Base-by-base conservation (phyloP, 35 echinoderm and acorn worm genomes). In the Ophiothrix spiculata region DNA sequence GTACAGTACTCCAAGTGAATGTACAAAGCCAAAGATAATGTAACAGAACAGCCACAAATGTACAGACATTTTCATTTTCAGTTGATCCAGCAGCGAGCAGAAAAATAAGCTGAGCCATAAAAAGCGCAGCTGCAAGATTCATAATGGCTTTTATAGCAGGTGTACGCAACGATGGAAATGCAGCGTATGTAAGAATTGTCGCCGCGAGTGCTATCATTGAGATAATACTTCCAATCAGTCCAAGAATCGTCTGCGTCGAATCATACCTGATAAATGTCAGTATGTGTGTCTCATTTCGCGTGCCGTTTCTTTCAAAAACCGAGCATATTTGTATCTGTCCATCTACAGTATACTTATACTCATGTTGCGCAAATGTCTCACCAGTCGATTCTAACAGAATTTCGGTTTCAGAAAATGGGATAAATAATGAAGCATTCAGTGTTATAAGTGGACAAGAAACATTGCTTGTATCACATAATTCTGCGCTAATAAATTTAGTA, bases 301-400 rank as follows among this genome's bases (percentile, higher is more conserved):
- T 83, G 16, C 81, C 81, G 34, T 83, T 83, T 33, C 33, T 49
- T 28, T 83, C 46, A 83, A 37, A 36, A n/a, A 83, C 60, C 14
- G 81, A 83, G 21, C 81, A 83, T 0, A 83, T 56, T 35, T 83
- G 81, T 31, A 83, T 83, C 39, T 83, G 41, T 64, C 81, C 81
- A 36, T 37, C 37, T 12, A 23, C 0, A 0, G 81, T 83, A 1
- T 83, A 49, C 35, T 64, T 60, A 56, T 83, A 83, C 54, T 83
- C 45, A 6, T 73, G 46, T 35, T 35, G 45, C 0, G 3, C 4
- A 56, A 33, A 83, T 0, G 25, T 33, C 14, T 74, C 81, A 49
- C 81, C 81, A 21, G 81, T 83, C 36, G 81, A 56, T 63, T 63
- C 63, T 23, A 64, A 83, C 19, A 37, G 13, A 6, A 83, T 14